Evolutionary conservation across 2,113 vertebrate species (phyloP), one percentile per base, ranked within the genome.

Genomic region (Azemiops feae): DNA sequence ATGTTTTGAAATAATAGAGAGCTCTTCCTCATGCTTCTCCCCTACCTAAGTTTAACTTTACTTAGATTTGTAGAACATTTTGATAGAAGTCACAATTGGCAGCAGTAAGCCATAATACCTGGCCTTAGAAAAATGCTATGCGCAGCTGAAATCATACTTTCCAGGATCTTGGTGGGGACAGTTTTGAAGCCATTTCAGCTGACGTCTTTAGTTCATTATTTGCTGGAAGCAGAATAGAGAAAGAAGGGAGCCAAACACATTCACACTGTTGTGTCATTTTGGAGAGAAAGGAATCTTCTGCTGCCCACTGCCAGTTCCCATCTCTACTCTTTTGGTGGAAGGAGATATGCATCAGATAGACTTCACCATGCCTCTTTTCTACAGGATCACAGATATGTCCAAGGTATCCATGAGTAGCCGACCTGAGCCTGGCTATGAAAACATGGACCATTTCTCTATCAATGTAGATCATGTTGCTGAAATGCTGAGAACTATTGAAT

Each of bases 361-460:
- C 34, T 43, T 23, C 0, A 50, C 3, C 64, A 3, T 9, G 69
- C n/a, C 23, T 53, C n/a, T 8, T 5, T 55, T 30, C 88, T 50
- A 30, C 96, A 99, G 99, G 95, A 98, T 99, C 97, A 97, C 97
- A 0, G 96, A 96, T 1, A 98, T 98, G 95, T 97, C 98, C 58
- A 98, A 98, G 91, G 97, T 97, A n/a, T 98, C 98, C 0, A 94
- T 98, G 94, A 93, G 97, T 8, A 98, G 98, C 92, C 97, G 97
- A 57, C 98, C 97, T 0, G 98, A 99, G 91, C 97, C 98, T 0
- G 98, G 98, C 85, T 99, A 98, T 0, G 98, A 99, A 95, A 98
- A 97, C 81, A 98, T 99, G 99, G 98, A 98, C 92, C 98, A 98
- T 60, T 98, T 99, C 89, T 94, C 94, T 20, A 93, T 99, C 93